A percentile compares a stretch with the other conserved stretches of the same genome.
Conservation (phyloP, 2,888 invertebrate genomes). For the Drosophila neoperkinsi region DNA sequence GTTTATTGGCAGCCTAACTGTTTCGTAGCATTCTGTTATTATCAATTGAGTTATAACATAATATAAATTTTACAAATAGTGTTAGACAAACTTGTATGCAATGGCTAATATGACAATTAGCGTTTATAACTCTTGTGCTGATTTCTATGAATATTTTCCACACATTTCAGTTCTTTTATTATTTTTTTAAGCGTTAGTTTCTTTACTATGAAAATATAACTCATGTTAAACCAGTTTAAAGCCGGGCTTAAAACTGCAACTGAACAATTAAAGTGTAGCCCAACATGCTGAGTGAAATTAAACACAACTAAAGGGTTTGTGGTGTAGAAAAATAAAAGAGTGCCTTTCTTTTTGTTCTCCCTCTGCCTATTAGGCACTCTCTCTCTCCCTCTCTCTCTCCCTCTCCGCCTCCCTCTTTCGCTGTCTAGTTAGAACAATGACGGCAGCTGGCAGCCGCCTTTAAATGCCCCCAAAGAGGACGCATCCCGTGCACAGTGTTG, state of each 20-base stretch:
- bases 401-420: not conserved
- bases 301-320: constrained; percentile 9
- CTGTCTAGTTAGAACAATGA: constrained; percentile 14
- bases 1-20: not conserved
- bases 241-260: not conserved
- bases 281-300: constrained; percentile 19
- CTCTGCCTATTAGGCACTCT: not conserved
- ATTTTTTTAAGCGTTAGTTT: not conserved
- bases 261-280: constrained; percentile 7
- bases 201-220: too few species aligned
- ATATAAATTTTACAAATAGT: too few species aligned
- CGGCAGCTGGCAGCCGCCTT: constrained; percentile 39
- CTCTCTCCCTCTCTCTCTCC: not conserved
- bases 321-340: constrained; percentile 17
- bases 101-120: not conserved
- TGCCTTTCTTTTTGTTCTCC: not conserved
- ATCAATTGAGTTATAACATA: not conserved
- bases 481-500: constrained; percentile 26
- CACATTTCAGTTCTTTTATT: not conserved
- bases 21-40: not conserved
- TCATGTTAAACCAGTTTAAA: not conserved
- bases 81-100: not conserved
- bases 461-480: constrained; percentile 56
- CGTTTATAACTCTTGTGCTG: not conserved
- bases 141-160: not conserved